Conservation (phyloP, 2,888 invertebrate species). For the Eupelmus urozonus region DNA sequence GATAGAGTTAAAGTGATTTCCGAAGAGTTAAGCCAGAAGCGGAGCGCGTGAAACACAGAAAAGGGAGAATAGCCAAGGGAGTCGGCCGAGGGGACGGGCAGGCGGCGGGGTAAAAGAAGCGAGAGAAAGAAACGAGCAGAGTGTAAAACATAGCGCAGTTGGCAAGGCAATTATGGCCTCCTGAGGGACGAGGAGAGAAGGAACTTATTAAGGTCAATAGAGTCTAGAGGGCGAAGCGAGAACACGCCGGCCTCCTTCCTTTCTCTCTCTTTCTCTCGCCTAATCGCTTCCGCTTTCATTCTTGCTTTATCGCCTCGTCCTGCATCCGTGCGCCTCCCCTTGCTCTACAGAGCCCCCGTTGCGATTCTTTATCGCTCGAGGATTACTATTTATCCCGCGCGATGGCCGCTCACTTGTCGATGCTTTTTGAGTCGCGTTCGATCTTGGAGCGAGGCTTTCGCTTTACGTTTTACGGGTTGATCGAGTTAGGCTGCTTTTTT, state of each 20-base stretch:
- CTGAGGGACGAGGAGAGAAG: conserved; percentile 36
- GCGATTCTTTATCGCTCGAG: conserved; percentile 27
- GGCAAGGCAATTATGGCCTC: conserved; percentile 51
- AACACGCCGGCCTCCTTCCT: neutral
- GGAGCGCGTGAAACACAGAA: conserved; percentile 10
- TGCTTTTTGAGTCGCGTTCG: too few relatives aligned
- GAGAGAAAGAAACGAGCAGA: conserved; percentile 8
- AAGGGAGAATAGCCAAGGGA: neutral
- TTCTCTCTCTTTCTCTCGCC: conserved; percentile 6
- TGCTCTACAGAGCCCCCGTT: neutral
- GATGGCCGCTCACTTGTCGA: too few relatives aligned
- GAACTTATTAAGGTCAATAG: conserved; percentile 58
- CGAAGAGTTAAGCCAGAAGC: conserved; percentile 40
- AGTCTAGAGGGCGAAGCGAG: neutral
- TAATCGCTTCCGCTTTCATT: conserved; percentile 50
- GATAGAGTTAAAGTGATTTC: conserved; percentile 43
- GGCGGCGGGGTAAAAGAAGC: neutral
- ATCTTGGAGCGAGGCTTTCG: too few relatives aligned
- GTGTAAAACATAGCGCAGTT: conserved; percentile 35
- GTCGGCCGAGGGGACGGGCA: neutral
- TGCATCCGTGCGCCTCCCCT: neutral
- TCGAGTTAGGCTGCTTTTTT: too few relatives aligned
- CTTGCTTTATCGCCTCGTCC: conserved; percentile 31
- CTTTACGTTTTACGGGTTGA: too few relatives aligned
- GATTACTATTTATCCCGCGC: conserved; percentile 17